These are phyloP conservation scores for Pycnomerus fuliginosus DNA, from an alignment of 2,888 invertebrate species.

Conservation along the genomic window DNA sequence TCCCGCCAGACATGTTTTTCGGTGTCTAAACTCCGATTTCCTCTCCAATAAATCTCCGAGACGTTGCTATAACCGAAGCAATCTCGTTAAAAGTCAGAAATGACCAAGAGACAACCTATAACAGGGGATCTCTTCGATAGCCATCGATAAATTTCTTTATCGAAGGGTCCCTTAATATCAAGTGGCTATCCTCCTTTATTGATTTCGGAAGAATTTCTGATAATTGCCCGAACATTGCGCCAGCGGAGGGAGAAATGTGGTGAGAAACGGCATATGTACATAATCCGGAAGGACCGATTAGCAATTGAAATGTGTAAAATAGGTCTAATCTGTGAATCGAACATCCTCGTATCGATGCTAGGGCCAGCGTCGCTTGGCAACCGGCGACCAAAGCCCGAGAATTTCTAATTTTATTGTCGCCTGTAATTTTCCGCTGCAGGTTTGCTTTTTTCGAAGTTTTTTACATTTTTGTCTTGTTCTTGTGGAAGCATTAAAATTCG, in stretches of 20 bases:
- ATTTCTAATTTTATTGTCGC: slow-evolving; percentile 25
- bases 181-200: too few species aligned
- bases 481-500: slow-evolving; percentile 19
- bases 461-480: slow-evolving; percentile 9
- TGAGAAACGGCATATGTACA: slow-evolving; percentile 28
- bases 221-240: slow-evolving; percentile 21
- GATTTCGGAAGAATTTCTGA: too few species aligned
- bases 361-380: slow-evolving; percentile 45
- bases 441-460: background rate
- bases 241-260: too few species aligned
- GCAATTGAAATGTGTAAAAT: slow-evolving; percentile 50
- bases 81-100: slow-evolving; percentile 4
- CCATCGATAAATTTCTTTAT: slow-evolving; percentile 8
- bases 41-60: too few species aligned
- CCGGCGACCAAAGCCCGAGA: slow-evolving; percentile 38
- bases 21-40: too few species aligned
- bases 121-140: background rate
- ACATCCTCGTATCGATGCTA: slow-evolving; percentile 44
- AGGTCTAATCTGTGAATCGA: slow-evolving; percentile 47
- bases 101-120: background rate
- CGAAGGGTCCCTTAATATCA: too few species aligned
- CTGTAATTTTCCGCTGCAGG: slow-evolving; percentile 11
- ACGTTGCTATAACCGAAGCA: slow-evolving; percentile 19
- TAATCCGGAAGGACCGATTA: slow-evolving; percentile 41
- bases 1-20: too few species aligned